Evolutionary conservation across 2,888 invertebrate species (phyloP).

Genomic region (Unio pictorum): DNA sequence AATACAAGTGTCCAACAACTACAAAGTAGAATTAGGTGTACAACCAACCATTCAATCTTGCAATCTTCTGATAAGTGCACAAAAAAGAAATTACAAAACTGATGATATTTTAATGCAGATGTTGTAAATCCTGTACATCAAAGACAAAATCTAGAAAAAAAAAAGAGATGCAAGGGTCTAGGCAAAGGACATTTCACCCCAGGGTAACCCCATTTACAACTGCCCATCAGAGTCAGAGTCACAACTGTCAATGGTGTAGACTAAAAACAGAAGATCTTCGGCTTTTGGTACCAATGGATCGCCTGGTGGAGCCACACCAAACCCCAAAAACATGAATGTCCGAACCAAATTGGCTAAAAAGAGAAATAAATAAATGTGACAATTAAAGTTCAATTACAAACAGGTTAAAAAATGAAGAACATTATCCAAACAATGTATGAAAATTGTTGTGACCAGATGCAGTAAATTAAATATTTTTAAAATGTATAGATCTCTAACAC

Average conservation of each 20-base stretch:
- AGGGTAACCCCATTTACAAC: slow-evolving; percentile 10
- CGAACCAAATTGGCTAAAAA: slow-evolving; percentile 84
- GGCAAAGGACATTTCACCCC: slow-evolving; percentile 9
- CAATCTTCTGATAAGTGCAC: too few species aligned
- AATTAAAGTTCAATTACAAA: too few species aligned
- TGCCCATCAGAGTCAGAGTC: slow-evolving; percentile 26
- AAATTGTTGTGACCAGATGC: too few species aligned
- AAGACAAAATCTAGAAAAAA: background rate
- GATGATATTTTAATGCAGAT: background rate
- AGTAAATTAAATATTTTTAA: too few species aligned
- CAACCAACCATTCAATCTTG: too few species aligned
- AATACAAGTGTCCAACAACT: too few species aligned
- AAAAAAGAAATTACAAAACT: background rate
- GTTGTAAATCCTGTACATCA: slow-evolving; percentile 1
- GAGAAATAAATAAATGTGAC: background rate
- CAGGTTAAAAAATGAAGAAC: too few species aligned
- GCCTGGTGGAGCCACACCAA: slow-evolving; percentile 86
- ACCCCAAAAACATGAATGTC: slow-evolving; percentile 98
- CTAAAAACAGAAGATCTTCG: slow-evolving; percentile 79
- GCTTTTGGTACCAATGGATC: slow-evolving; percentile 82
- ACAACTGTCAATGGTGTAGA: slow-evolving; percentile 68
- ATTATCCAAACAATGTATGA: too few species aligned
- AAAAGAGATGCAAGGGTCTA: background rate
- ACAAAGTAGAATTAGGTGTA: too few species aligned
- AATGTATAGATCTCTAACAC: too few species aligned